Base-by-base conservation (phyloP, 30 jellyfish, hydroid and myxozoan genomes). In the Haliclystus octoradiatus region DNA sequence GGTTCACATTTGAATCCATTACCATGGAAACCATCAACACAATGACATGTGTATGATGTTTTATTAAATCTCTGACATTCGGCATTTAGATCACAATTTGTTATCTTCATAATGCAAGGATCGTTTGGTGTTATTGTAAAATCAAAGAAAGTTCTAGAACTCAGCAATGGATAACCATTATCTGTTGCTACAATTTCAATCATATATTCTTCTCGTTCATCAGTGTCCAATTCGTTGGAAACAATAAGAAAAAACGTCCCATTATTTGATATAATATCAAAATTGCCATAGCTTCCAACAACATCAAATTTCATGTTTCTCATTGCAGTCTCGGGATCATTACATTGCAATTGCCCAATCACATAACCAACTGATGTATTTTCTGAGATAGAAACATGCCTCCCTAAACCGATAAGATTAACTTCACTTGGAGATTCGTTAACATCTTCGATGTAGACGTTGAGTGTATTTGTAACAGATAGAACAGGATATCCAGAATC, bases 401-500 rank as follows among this genome's bases (percentile, higher is more conserved):
- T 26, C 1, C 71, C 75, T 29, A 63, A 28, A 5, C 14, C 9
- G 14, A 73, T 70, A 64, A 86, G 28, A 15, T 79, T 66, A 31
- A 86, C 78, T 19, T 78, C 72, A 2, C 83, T 49, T 5, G 96
- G 96, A 7, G 94, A 77, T 65, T 86, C 96, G 76, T 86, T 86
- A 26, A 78, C 94, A 57, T 86, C 96, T 31, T 76, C 60, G 24
- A 85, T 66, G 31, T 72, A 66, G 28, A 86, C 70, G 33, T 71
- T 70, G 2, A 86, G 50, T 23, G 71, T 40, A 9, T 73, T 81
- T 7, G 78, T 66, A 1, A 62, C 69, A 12, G 85, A 50, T 53
- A 73, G 52, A 34, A 76, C 63, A 0, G 93, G 94, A 7, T 51
- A 49, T 30, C 92, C 92, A 40, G 29, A 74, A 62, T 86, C 96